These are phyloP conservation scores for Rhabditoides inermis DNA, from an alignment of 2,888 invertebrate species.

Conservation along the genomic window DNA sequence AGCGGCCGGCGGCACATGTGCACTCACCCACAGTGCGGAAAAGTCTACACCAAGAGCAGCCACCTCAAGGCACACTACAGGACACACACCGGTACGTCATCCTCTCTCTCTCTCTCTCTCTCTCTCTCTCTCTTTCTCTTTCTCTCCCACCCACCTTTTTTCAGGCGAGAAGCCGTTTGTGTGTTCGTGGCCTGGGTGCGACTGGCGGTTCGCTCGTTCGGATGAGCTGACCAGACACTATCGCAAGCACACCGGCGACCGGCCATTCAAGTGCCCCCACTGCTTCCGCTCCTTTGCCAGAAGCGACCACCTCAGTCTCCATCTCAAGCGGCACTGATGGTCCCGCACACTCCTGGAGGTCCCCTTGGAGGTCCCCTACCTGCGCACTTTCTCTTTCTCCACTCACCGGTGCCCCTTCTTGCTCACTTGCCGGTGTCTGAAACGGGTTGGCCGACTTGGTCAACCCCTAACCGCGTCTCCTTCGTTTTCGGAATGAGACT, in stretches of 20 bases:
- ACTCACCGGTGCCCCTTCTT: no score
- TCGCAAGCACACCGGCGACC: slow-evolving; percentile 60
- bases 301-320: slow-evolving; percentile 60
- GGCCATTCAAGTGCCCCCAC: slow-evolving; percentile 64
- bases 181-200: slow-evolving; percentile 46
- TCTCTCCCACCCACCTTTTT: no score
- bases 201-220: slow-evolving; percentile 49
- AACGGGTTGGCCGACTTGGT: no score
- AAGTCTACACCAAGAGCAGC: slow-evolving; percentile 49
- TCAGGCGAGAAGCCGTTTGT: slow-evolving; percentile 51
- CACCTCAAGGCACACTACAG: slow-evolving; percentile 50
- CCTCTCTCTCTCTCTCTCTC: not conserved
- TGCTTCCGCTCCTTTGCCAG: slow-evolving; percentile 64
- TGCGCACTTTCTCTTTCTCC: no score
- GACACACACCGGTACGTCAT: slow-evolving; percentile 43
- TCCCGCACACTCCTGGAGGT: no score
- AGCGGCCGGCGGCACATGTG: slow-evolving; percentile 10
- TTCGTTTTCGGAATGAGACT: no score
- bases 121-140: no score
- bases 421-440: no score
- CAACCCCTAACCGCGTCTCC: no score
- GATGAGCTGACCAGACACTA: slow-evolving; percentile 43
- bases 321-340: slow-evolving; percentile 42
- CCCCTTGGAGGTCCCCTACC: no score
- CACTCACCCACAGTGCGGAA: slow-evolving; percentile 38